Base-by-base conservation (phyloP, 2,888 invertebrate genomes). In the Machimus atricapillus region DNA sequence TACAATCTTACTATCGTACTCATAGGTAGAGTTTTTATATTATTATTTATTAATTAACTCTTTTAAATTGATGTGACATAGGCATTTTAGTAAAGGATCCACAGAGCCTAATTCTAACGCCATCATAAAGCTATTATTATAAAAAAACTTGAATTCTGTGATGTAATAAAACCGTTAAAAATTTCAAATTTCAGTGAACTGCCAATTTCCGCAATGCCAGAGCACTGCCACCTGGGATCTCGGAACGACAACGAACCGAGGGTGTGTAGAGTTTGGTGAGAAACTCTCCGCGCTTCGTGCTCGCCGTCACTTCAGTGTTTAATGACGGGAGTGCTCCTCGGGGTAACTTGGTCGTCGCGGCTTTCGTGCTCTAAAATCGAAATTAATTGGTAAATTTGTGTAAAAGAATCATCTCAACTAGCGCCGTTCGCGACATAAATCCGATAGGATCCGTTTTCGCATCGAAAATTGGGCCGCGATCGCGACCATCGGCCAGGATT, bases 301-400 rank as follows among this genome's bases (percentile, higher is more conserved):
- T 46, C 56, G 23, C 31, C 27, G 40, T 81, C 79, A 79, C 46
- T 79, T 79, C 9, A 27, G 34, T 23, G 34, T 34, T 79, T 43
- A 81, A 56, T 81, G 81, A 81, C 81, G 82, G 82, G 66, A 31
- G 82, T 23, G n/a, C 82, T 66, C 66, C 12, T 66, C 74, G 85
- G 74, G 46, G 73, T 43, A 74, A 40, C 31, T 85, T n/a, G 85
- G 19, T 73, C 74, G 85, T 56, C 37, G 74, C 85, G 58, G 58
- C 73, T 46, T 81, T 56, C 43, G 43, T 37, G 85, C 40, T 19
- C 7, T 74, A 85, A 85, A 74, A 12, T 31, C 52, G 66, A 40
- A 40, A 19, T 46, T 52, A 82, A 82, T 56, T 56, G 31, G 5
- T 12, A 78, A 78, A 40, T 78, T 81, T 81, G 81, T 81, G 46